Conservation (phyloP, 2,888 invertebrate species). For the Noctua fimbriata region DNA sequence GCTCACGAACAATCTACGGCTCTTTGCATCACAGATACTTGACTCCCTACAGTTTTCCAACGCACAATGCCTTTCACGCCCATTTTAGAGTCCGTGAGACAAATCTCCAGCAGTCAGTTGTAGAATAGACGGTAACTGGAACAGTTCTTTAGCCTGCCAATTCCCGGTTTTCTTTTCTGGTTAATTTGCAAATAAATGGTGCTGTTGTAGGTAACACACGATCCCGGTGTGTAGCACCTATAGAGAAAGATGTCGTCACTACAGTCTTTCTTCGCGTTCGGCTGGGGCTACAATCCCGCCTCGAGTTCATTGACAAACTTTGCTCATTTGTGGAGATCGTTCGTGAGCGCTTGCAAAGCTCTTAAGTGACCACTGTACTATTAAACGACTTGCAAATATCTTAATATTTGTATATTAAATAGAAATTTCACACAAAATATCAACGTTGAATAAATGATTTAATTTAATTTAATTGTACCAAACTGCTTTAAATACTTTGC, state of each 20-base stretch:
- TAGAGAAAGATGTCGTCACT: not conserved
- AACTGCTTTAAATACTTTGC: conserved; percentile 6
- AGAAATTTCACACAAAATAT: not conserved
- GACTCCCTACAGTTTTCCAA: conserved; percentile 3
- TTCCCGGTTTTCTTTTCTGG: not conserved
- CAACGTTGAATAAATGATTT: not conserved
- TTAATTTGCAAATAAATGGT: conserved; percentile 1
- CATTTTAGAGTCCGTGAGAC: not conserved
- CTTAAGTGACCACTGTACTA: not conserved
- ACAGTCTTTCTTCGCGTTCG: not conserved
- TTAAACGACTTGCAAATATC: conserved; percentile 7
- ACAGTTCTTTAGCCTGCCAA: not conserved
- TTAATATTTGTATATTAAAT: not conserved
- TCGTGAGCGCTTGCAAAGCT: not conserved
- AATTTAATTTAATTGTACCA: conserved; percentile 1
- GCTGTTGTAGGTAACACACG: not conserved
- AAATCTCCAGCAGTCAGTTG: not conserved
- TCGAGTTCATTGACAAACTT: not conserved
- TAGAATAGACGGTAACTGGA: not conserved
- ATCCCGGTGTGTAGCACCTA: not conserved
- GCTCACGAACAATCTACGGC: conserved; percentile 7
- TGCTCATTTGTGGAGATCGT: not conserved
- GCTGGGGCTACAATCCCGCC: not conserved
- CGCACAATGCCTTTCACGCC: not conserved
- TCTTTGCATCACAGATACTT: not conserved